Percentiles rank a stretch among this genome's conserved stretches.
phyloP scores from a whole-genome alignment of 2,113 vertebrate species.

The Podarcis muralis region DNA sequence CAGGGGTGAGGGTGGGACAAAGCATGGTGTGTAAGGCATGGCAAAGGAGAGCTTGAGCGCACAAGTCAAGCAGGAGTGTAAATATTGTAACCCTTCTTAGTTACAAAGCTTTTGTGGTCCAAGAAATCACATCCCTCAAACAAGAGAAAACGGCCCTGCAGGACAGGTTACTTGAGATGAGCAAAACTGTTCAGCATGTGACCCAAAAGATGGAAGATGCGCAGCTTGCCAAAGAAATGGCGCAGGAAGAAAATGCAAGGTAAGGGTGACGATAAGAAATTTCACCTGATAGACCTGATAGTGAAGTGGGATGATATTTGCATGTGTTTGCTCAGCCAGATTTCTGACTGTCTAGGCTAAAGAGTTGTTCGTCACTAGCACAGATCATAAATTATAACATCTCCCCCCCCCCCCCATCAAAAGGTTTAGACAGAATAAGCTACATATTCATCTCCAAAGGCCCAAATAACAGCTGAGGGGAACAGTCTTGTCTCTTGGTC shows the following conservation, averaged over 20 bases:
- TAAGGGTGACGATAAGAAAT: conserved; percentile 46
- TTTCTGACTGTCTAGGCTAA: neutral
- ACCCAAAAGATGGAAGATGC: conserved; percentile 67
- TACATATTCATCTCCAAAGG: neutral
- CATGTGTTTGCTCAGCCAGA: neutral
- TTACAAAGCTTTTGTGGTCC: conserved; percentile 71
- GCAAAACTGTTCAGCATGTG: conserved; percentile 68
- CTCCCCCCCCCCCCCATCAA: too few relatives aligned
- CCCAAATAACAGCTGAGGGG: neutral
- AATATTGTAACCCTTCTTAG: conserved; percentile 47
- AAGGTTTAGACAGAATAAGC: neutral
- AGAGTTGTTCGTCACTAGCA: neutral
- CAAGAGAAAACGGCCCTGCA: conserved; percentile 68
- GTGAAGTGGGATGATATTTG: neutral
- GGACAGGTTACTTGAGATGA: conserved; percentile 70
- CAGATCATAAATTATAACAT: neutral
- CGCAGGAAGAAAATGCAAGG: conserved; percentile 80
- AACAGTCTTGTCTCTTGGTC: neutral
- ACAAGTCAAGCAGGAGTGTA: neutral
- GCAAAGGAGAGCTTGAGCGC: neutral
- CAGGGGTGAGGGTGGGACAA: neutral
- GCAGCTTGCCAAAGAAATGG: conserved; percentile 71
- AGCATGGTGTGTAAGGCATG: neutral
- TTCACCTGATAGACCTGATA: neutral
- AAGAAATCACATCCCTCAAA: conserved; percentile 69